Evolutionary conservation across 1,140 invertebrate species (phyloP).

Genomic region (Drosophila pruinosa): DNA sequence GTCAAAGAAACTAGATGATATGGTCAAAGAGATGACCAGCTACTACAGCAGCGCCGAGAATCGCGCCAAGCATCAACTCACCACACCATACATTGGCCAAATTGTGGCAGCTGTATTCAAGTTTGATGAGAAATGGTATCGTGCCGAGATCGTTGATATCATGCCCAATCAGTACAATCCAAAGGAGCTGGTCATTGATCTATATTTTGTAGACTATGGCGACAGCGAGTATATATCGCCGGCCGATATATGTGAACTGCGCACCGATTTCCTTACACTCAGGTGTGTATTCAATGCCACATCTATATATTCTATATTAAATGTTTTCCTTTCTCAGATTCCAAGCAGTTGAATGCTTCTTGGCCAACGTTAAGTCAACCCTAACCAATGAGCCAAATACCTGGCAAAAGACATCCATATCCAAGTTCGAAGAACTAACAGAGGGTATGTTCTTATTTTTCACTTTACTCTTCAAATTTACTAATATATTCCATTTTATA

Average conservation of each 20-base stretch:
- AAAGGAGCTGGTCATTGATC: slow-evolving; percentile 84
- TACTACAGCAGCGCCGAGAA: slow-evolving; percentile 89
- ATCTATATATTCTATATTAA: background rate
- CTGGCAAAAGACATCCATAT: slow-evolving; percentile 88
- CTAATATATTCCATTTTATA: background rate
- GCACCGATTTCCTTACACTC: slow-evolving; percentile 89
- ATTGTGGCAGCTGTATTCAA: slow-evolving; percentile 91
- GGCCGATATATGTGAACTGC: slow-evolving; percentile 87
- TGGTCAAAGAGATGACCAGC: slow-evolving; percentile 90
- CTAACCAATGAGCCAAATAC: slow-evolving; percentile 67
- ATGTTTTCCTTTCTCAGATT: slow-evolving; percentile 71
- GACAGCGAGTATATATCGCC: slow-evolving; percentile 87
- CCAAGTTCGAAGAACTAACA: slow-evolving; percentile 88
- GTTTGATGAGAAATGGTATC: slow-evolving; percentile 89
- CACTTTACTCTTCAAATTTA: background rate
- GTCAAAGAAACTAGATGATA: slow-evolving; percentile 88
- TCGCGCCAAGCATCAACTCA: slow-evolving; percentile 84
- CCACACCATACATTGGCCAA: slow-evolving; percentile 87
- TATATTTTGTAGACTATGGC: slow-evolving; percentile 93
- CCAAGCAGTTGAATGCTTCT: slow-evolving; percentile 91
- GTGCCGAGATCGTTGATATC: slow-evolving; percentile 85
- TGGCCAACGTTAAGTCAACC: slow-evolving; percentile 87
- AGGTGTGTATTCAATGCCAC: slow-evolving; percentile 77
- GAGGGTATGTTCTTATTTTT: slow-evolving; percentile 78
- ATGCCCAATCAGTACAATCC: slow-evolving; percentile 85